Conservation (phyloP, 2,888 invertebrate species). For the Polymixis flavicincta region DNA sequence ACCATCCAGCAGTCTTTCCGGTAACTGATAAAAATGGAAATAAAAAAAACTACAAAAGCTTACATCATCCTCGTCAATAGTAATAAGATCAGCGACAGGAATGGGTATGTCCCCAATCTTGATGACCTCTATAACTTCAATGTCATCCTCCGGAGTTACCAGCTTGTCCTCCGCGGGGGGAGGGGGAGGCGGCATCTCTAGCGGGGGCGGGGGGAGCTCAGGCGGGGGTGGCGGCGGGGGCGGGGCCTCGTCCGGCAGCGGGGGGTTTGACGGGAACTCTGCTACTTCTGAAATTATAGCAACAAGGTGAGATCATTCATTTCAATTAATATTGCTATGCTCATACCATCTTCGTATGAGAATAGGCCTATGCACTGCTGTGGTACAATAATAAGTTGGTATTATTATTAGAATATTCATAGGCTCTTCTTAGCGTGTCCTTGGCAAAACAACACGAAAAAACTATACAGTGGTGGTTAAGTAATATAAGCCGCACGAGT, state of each 20-base stretch:
- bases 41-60: conserved; percentile 53
- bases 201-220: conserved; percentile 38
- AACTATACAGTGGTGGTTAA: too few relatives aligned
- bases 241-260: conserved; percentile 86
- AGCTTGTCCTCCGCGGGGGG: conserved; percentile 45
- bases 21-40: too few relatives aligned
- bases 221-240: conserved; percentile 73
- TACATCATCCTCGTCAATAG: conserved; percentile 78
- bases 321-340: not conserved
- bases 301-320: not conserved
- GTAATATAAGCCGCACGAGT: too few relatives aligned
- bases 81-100: conserved; percentile 74
- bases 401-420: not conserved
- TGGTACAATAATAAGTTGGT: not conserved
- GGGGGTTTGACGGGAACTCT: conserved; percentile 85
- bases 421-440: not conserved
- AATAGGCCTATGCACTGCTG: not conserved
- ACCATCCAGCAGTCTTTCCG: not conserved
- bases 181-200: conserved; percentile 29
- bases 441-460: too few relatives aligned
- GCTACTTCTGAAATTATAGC: conserved; percentile 74
- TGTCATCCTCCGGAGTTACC: conserved; percentile 65
- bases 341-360: not conserved
- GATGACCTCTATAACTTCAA: conserved; percentile 76
- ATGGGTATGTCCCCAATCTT: conserved; percentile 79